Evolutionary conservation across 2,113 vertebrate genomes (phyloP), one percentile per base, ranked within the genome.

Genomic region (Misgurnus anguillicaudatus): DNA sequence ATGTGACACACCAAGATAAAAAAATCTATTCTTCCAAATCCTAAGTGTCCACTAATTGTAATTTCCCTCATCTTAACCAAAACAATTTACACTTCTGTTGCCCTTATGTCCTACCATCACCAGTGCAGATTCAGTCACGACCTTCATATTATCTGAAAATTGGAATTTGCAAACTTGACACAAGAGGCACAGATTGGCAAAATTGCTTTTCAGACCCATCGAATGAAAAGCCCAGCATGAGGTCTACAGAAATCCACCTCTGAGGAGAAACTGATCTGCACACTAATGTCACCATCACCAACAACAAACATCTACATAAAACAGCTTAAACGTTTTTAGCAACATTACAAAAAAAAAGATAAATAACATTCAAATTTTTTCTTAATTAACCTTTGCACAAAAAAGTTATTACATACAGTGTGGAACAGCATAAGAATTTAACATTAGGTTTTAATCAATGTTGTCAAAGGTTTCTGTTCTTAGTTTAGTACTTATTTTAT

Each of bases 121-220:
- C 93, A 93, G 92, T 94, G 94, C 84, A 90, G 92, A 88, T 85
- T 77, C 87, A 92, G 94, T 88, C 94, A 89, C 82, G 93, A 96
- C 95, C 95, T 89, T 88, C 87, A 91, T 89, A 94, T 95, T 94
- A 94, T 90, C 91, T 92, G 93, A 88, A 94, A 95, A 95, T 95
- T 94, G 94, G 91, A 94, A 93, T 92, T 91, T 90, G 87, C 90
- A 89, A 93, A 90, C 85, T 82, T 88, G 90, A 91, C 86, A 4
- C 58, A 83, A 87, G 74, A 73, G 79, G 85, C 84, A 87, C 38
- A 24, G 36, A 71, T 77, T 45, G 77, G 78, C 57, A 64, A 75
- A 82, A 83, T 73, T 19, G 21, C 45, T 83, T 67, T 69, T 45
- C 42, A 10, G 36, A 75, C 65, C 66, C 48, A 65, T 0, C 0